These are phyloP conservation scores for Hiodon alosoides DNA, from an alignment of 2,113 vertebrate species.

Conservation along the genomic window DNA sequence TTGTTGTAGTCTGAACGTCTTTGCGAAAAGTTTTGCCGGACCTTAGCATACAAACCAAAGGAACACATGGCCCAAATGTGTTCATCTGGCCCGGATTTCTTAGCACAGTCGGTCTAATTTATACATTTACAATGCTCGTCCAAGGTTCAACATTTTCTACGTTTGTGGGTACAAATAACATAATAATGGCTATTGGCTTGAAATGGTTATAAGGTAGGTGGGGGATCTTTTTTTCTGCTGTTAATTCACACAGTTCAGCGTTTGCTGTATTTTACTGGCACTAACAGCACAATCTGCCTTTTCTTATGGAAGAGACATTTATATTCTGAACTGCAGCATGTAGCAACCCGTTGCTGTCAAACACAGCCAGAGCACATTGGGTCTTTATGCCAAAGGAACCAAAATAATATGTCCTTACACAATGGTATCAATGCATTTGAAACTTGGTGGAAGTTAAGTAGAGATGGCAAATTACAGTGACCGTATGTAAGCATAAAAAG, in stretches of 20 bases:
- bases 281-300: conserved; percentile 55
- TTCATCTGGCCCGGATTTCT: too few species aligned
- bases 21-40: too few species aligned
- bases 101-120: too few species aligned
- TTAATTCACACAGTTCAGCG: conserved; percentile 35
- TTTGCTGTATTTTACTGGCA: conserved; percentile 38
- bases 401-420: conserved; percentile 47
- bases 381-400: conserved; percentile 49
- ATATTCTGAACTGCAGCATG: conserved; percentile 52
- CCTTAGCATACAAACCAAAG: too few species aligned
- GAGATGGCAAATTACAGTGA: too few species aligned
- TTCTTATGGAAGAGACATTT: conserved; percentile 56
- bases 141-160: not conserved
- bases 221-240: not conserved
- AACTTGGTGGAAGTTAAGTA: not conserved
- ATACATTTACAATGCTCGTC: too few species aligned
- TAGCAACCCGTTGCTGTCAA: conserved; percentile 43
- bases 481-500: not conserved
- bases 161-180: not conserved
- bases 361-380: conserved; percentile 45
- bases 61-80: too few species aligned
- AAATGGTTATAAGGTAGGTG: not conserved
- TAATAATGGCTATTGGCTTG: not conserved
- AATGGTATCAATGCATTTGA: not conserved
- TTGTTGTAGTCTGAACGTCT: too few species aligned